Base-by-base conservation (phyloP, 1,140 invertebrate genomes). In the Oscheius sp. region DNA sequence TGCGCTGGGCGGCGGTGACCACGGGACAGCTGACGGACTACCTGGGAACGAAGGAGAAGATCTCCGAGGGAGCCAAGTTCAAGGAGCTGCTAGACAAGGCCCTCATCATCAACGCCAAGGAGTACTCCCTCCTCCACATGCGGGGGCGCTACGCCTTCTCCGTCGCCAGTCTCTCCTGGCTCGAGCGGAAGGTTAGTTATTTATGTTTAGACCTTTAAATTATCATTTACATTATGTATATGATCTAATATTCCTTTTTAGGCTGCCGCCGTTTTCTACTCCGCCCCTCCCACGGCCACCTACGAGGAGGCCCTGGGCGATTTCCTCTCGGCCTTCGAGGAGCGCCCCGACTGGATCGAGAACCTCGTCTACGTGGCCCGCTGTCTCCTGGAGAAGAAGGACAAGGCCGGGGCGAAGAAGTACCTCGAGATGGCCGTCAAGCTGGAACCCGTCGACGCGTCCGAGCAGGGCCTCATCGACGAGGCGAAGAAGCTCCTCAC, bases 101-200 rank as follows among this genome's bases (percentile, higher is more conserved):
- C 2, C 82, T 87, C 55, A 70, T 77, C 18, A 77, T 87, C 1
- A 82, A 85, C 28, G 81, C 84, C 28, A 76, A 52, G n/a, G 86
- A 87, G 71, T 80, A 85, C 29, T 78, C 82, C 36, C 78, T 81
- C 42, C 82, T 85, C 71, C 82, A 86, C 65, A 78, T 86, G 46
- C 68, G 85, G 35, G 85, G 85, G 18, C 74, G 85, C 28, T 85
- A 82, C 79, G 81, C 82, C 38, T 85, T 76, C 69, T 80, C 80
- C 46, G 84, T 86, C 68, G 79, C 78, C 59, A 65, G 67, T 34
- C 67, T 87, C 46, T 81, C 83, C 0, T 87, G 86, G 86, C 49
- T 87, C n/a, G 85, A 87, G 49, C 78, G 85, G 31, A 86, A 85
- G 61, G 64, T 62, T n/a, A n/a, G n/a, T n/a, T n/a, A n/a, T n/a